Base-by-base conservation (phyloP, 2,888 invertebrate species). In the Heteromurus nitidus region DNA sequence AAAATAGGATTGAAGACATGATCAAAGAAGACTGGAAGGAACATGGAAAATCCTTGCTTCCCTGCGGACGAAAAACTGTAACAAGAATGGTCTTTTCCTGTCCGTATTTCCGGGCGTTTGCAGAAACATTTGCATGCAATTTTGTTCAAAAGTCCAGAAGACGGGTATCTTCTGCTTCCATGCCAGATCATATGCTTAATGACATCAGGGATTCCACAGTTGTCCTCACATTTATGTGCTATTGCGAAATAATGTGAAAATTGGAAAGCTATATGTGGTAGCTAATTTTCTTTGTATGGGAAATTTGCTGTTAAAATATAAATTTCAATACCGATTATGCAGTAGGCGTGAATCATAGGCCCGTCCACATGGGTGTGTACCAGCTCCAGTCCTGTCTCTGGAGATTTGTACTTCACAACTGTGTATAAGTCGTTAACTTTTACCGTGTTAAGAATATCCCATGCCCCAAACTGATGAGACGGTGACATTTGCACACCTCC, bases 291-390 rank as follows among this genome's bases (percentile, higher is more conserved):
- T n/a, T n/a, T n/a, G n/a, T n/a, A n/a, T n/a, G n/a, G n/a, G n/a
- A n/a, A n/a, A n/a, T n/a, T n/a, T n/a, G n/a, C n/a, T n/a, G n/a
- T n/a, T n/a, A n/a, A n/a, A n/a, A n/a, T n/a, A n/a, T n/a, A n/a
- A 28, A 28, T 22, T 28, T 7, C 20, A 55, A 55, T n/a, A 60
- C 69, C 73, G 7, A 75, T 75, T 24, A 75, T 28, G 28, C 75
- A 75, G 89, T 93, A 95, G 75, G 96, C 96, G 89, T 95, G 94
- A 3, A 97, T 96, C 30, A 96, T 91, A n/a, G 97, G 97, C 0
- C 96, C 96, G 87, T 95, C 95, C 3, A 96, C 94, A 89, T 95
- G 93, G 7, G 95, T 95, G 84, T 96, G 92, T 73, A 94, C 93
- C 50, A 97, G 93, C 3, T 93, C 94, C 53, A 97, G 89, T 16